Percentiles rank a stretch among this genome's conserved stretches.
These are phyloP conservation scores for Rutpela maculata DNA, from an alignment of 2,888 invertebrate species.

Conservation along the genomic window DNA sequence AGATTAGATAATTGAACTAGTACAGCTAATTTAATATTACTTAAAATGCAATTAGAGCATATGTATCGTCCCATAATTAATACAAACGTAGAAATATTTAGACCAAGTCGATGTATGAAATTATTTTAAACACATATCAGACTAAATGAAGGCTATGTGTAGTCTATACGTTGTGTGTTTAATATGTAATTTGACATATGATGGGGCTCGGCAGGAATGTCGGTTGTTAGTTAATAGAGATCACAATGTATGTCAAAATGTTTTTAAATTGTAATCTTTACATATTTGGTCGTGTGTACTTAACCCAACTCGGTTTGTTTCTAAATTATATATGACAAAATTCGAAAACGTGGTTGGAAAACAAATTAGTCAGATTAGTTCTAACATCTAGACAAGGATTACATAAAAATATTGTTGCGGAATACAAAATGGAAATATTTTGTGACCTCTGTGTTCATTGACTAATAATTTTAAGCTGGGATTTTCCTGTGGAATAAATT, in stretches of 20 bases:
- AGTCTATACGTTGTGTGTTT: slow-evolving; percentile 14
- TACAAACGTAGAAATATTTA: neutral
- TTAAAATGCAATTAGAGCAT: neutral
- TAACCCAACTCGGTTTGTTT: slow-evolving; percentile 35
- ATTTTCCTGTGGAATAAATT: neutral
- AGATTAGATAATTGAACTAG: neutral
- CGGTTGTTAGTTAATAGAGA: slow-evolving; percentile 23
- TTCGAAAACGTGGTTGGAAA: slow-evolving; percentile 28
- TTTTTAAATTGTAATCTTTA: slow-evolving; percentile 14
- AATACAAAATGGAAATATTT: slow-evolving; percentile 12
- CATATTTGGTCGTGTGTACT: slow-evolving; percentile 29
- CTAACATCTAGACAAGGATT: slow-evolving; percentile 24
- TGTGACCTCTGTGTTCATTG: neutral
- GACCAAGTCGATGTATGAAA: slow-evolving; percentile 15
- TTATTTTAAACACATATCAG: slow-evolving; percentile 22
- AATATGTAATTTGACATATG: slow-evolving; percentile 27
- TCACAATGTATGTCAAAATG: slow-evolving; percentile 26
- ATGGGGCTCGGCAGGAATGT: slow-evolving; percentile 36
- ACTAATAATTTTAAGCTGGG: neutral
- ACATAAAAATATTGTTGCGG: slow-evolving; percentile 27
- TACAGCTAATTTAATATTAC: neutral
- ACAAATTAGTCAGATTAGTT: slow-evolving; percentile 12
- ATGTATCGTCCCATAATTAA: neutral
- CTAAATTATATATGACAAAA: slow-evolving; percentile 28
- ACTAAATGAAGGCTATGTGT: slow-evolving; percentile 17